These are phyloP conservation scores for Malurus cyaneus DNA, from an alignment of 2,113 vertebrate genomes.

Conservation along the genomic window DNA sequence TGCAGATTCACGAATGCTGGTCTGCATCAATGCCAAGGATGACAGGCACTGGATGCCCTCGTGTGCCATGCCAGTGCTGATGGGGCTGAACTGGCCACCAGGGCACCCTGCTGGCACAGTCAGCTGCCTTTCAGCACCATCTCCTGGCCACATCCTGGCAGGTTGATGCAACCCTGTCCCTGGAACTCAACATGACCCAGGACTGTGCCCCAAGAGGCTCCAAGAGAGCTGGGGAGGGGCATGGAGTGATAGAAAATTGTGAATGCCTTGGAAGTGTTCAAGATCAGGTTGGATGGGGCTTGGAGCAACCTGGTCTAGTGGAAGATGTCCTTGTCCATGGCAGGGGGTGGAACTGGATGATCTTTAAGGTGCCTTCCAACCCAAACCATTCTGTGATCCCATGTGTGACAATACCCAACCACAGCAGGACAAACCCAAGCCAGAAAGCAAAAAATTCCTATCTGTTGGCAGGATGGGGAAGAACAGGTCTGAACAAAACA, in stretches of 20 bases:
- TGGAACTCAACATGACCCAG: background rate
- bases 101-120: background rate
- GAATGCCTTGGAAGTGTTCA: background rate
- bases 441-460: background rate
- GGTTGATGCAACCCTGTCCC: background rate
- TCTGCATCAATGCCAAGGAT: background rate
- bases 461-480: background rate
- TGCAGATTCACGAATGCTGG: accelerated
- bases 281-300: background rate
- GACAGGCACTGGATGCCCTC: background rate
- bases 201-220: background rate
- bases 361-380: background rate
- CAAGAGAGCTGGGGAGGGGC: background rate
- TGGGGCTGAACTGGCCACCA: background rate
- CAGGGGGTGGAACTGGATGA: background rate
- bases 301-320: background rate
- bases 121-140: constrained; percentile 50
- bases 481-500: background rate
- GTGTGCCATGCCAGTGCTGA: background rate
- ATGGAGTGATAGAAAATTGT: background rate
- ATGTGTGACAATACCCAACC: accelerated
- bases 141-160: constrained; percentile 18
- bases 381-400: background rate
- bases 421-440: background rate
- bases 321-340: background rate